phyloP scores from a whole-genome alignment of 2,888 invertebrate genomes.

The Omphaloscelis lunosa region DNA sequence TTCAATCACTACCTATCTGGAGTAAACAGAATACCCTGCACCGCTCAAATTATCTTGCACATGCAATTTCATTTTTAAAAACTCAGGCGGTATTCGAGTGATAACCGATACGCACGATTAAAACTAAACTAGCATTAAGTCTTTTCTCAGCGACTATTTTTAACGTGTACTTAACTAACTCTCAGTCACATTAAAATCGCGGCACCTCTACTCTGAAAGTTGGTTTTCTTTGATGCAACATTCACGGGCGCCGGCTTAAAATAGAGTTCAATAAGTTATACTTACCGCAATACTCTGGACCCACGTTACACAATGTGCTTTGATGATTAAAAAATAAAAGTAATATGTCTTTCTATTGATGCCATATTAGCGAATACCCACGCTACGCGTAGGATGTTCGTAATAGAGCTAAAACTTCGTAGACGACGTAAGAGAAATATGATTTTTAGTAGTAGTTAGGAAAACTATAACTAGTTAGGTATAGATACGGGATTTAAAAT shows the following conservation, averaged over 20 bases:
- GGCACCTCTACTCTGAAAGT: not conserved
- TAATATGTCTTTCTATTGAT: not conserved
- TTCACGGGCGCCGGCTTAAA: too few relatives aligned
- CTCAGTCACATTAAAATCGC: not conserved
- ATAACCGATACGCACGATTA: not conserved
- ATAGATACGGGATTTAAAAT: not conserved
- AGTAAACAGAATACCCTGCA: constrained; percentile 2
- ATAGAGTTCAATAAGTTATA: too few relatives aligned
- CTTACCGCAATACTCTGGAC: too few relatives aligned
- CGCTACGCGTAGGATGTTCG: not conserved
- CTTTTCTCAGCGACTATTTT: not conserved
- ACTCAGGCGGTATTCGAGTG: not conserved
- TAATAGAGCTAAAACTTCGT: not conserved
- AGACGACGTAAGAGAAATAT: not conserved
- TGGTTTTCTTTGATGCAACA: not conserved
- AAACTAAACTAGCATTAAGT: not conserved
- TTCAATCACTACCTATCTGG: not conserved
- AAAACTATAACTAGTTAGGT: not conserved
- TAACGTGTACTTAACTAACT: too few relatives aligned
- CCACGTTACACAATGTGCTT: not conserved
- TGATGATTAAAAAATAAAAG: not conserved
- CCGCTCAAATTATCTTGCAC: not conserved
- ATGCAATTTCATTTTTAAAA: not conserved
- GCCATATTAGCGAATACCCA: not conserved
- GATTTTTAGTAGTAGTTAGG: not conserved